Evolutionary conservation across 2,888 invertebrate genomes (phyloP).

Genomic region (Limenitis camilla): DNA sequence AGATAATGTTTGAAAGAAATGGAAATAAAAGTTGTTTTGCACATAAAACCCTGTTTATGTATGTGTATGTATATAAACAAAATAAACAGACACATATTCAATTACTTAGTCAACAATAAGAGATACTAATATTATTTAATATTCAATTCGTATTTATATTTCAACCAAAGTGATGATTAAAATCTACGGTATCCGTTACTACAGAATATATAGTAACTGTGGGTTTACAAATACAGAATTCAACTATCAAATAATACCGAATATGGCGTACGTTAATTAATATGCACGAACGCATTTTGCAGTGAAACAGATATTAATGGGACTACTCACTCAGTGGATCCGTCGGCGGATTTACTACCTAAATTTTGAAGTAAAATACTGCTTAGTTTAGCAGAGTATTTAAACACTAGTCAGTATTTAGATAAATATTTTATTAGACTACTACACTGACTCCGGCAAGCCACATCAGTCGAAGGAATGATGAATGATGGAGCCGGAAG

Average conservation of each 20-base stretch:
- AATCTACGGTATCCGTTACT: constrained; percentile 4
- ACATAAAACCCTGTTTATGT: no score
- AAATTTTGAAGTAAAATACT: background rate
- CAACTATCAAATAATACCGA: constrained; percentile 14
- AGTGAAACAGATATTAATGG: constrained; percentile 7
- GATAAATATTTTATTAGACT: no score
- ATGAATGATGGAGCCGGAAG: no score
- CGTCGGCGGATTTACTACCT: background rate
- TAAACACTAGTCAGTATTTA: no score
- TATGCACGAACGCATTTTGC: constrained; percentile 10
- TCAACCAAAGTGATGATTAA: background rate
- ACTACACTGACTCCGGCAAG: no score
- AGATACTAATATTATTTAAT: no score
- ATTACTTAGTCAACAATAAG: no score
- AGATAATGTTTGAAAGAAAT: no score
- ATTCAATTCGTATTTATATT: background rate
- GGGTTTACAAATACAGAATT: constrained; percentile 18
- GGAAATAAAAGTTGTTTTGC: no score
- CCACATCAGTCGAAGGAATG: no score
- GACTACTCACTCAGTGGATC: background rate
- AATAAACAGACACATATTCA: no score
- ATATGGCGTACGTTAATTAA: constrained; percentile 7
- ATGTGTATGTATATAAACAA: no score
- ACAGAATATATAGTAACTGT: constrained; percentile 2
- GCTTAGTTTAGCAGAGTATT: background rate